Percentiles rank a stretch among this genome's conserved stretches.
phyloP scores from a whole-genome alignment of 1,140 invertebrate genomes.

The Meloidogyne floridensis region DNA sequence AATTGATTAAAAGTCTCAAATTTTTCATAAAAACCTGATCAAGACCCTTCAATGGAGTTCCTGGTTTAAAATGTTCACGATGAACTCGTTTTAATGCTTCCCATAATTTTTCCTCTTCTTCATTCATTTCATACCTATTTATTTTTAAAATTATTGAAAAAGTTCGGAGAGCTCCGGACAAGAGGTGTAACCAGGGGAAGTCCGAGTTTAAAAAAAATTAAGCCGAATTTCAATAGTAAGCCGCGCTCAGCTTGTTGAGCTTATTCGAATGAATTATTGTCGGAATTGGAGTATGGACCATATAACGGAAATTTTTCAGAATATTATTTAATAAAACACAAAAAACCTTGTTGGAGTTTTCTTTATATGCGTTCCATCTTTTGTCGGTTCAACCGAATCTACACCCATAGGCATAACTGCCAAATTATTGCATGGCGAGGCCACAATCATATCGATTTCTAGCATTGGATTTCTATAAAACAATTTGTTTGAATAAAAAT shows the following conservation, averaged over 20 bases:
- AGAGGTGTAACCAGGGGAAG: too few relatives aligned
- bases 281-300: too few relatives aligned
- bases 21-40: constrained; percentile 48
- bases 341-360: constrained; percentile 31
- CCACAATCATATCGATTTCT: constrained; percentile 48
- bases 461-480: constrained; percentile 41
- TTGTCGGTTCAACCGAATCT: constrained; percentile 21
- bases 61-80: constrained; percentile 47
- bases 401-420: constrained; percentile 43
- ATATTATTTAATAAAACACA: background rate
- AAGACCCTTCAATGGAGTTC: constrained; percentile 47
- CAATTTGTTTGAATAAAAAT: too few relatives aligned
- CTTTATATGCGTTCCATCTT: constrained; percentile 12
- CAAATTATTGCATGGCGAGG: constrained; percentile 46
- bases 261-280: too few relatives aligned
- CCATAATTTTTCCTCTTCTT: constrained; percentile 60
- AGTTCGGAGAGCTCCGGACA: background rate
- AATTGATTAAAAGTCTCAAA: background rate
- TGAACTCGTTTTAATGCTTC: constrained; percentile 54
- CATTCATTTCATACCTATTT: constrained; percentile 57
- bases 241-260: too few relatives aligned
- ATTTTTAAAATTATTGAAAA: constrained; percentile 13
- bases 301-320: too few relatives aligned
- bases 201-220: too few relatives aligned
- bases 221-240: too few relatives aligned